These are phyloP conservation scores for Drosophila gunungcola DNA, from an alignment of 1,140 invertebrate genomes.

Conservation along the genomic window DNA sequence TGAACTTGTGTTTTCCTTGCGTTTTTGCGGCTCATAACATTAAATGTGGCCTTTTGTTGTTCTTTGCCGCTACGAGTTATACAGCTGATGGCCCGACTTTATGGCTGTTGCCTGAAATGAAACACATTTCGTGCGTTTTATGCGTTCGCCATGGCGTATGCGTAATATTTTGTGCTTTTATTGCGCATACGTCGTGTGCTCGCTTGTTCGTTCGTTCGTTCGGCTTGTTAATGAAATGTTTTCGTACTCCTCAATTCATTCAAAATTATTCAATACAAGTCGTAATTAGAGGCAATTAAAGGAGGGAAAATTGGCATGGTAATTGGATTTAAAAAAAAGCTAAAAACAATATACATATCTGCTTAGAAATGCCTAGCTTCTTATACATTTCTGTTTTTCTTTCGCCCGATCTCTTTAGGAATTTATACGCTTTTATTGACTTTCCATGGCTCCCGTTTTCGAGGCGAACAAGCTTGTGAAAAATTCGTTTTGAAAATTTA, in stretches of 20 bases:
- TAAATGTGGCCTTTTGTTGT: constrained; percentile 58
- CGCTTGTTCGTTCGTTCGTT: not conserved
- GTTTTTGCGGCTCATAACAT: constrained; percentile 72
- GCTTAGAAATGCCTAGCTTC: not conserved
- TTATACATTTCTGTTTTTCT: not conserved
- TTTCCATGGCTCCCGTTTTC: not conserved
- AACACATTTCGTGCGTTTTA: constrained; percentile 64
- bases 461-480: not conserved
- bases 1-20: constrained; percentile 69
- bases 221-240: constrained; percentile 21
- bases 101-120: constrained; percentile 66
- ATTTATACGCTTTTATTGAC: constrained; percentile 1
- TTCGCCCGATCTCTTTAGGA: constrained; percentile 1
- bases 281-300: constrained; percentile 10
- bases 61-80: constrained; percentile 8
- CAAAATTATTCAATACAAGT: constrained; percentile 6
- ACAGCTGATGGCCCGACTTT: constrained; percentile 27
- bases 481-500: constrained; percentile 15
- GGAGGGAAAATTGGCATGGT: not conserved
- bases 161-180: constrained; percentile 48
- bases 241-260: constrained; percentile 7
- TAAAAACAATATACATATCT: not conserved
- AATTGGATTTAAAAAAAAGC: not conserved
- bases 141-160: constrained; percentile 54
- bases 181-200: constrained; percentile 42